Evolutionary conservation across 2,888 invertebrate species (phyloP), one percentile per base, ranked within the genome.

Genomic region (Myathropa florea): DNA sequence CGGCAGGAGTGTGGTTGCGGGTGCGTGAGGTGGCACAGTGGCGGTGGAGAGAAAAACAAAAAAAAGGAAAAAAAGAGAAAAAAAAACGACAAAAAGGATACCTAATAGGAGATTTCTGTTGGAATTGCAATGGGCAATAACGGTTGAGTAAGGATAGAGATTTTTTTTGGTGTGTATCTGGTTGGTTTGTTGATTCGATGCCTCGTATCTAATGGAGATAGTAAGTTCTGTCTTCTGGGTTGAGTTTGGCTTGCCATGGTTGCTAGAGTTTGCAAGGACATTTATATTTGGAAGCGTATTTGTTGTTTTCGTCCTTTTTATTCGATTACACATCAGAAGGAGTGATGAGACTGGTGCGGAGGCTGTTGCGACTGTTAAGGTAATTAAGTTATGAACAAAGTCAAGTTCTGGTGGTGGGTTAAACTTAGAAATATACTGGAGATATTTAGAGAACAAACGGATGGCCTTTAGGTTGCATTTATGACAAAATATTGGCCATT

Each of bases 41-140:
- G 33, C 33, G 33, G 33, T 33, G 10, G 18, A 46, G n/a, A 18
- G 3, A n/a, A 46, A 18, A n/a, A 46, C n/a, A 46, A 46, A 46
- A 46, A n/a, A 2, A 24, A 39, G 28, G 9, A 18, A 6, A 63
- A 36, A 14, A 63, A 18, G 9, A 10, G 12, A 26, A 14, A 64
- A 12, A 28, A 46, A 65, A 61, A 36, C 57, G 39, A 73, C 72
- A 59, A 76, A 82, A 82, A 53, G 82, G 77, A 85, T 82, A 82
- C 73, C 70, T 76, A 77, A 77, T 81, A 81, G 81, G 77, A 78
- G 68, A 82, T 82, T 78, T 86, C 73, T 82, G 82, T 65, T 65
- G 85, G 78, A 86, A 82, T 82, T 86, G 85, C 82, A 86, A 85
- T 85, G 82, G 85, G 82, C 60, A 82, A 85, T 85, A 85, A 82